Evolutionary conservation across 2,113 vertebrate species (phyloP).

Genomic region (Bos javanicus): DNA sequence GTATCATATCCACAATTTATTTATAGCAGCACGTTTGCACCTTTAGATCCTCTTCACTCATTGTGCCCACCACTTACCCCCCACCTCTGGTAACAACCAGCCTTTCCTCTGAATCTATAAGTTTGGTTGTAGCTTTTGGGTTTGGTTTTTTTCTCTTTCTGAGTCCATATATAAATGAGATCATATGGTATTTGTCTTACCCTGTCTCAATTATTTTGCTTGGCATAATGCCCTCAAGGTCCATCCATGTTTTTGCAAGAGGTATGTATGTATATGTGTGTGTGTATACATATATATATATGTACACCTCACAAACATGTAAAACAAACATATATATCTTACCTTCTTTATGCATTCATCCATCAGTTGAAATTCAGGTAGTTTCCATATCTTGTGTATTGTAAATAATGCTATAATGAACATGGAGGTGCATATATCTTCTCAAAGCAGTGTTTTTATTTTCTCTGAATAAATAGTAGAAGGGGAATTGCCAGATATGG

Average conservation of each 20-base stretch:
- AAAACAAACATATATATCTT: not conserved
- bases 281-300: rapidly evolving
- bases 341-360: not conserved
- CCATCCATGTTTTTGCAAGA: not conserved
- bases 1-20: not conserved
- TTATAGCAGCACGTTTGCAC: not conserved
- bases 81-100: not conserved
- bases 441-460: not conserved
- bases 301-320: not conserved
- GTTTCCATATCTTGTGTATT: not conserved
- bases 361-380: not conserved
- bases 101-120: not conserved
- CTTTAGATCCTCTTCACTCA: not conserved
- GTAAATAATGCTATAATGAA: not conserved
- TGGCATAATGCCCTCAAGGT: not conserved
- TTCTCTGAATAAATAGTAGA: not conserved
- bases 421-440: not conserved
- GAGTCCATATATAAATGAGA: not conserved
- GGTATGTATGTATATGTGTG: not conserved
- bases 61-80: not conserved
- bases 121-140: not conserved
- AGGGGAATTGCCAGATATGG: not conserved
- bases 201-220: not conserved
- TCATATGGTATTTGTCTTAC: not conserved
- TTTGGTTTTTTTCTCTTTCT: not conserved